These are phyloP conservation scores for Hormaphis cornu DNA, from an alignment of 1,140 invertebrate genomes.

Conservation along the genomic window DNA sequence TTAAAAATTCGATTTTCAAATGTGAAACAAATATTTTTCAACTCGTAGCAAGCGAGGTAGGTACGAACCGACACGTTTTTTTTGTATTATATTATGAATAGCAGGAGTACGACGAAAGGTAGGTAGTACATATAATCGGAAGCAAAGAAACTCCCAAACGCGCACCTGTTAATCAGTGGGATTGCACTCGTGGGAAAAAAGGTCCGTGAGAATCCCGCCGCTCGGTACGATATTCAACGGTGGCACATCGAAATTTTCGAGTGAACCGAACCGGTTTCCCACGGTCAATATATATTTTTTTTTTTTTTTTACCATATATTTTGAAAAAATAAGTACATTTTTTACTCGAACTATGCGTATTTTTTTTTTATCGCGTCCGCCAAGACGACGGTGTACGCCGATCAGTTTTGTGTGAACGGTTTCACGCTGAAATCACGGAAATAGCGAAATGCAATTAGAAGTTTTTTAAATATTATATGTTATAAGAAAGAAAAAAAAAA, in stretches of 20 bases:
- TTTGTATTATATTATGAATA: slow-evolving; percentile 8
- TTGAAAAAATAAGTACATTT: slow-evolving; percentile 3
- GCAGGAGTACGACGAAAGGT: slow-evolving; percentile 16
- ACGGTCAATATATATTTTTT: slow-evolving; percentile 24
- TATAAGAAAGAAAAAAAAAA: no score
- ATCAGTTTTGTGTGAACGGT: no score
- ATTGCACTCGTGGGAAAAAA: slow-evolving; percentile 27
- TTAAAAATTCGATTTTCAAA: no score
- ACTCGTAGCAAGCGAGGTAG: no score
- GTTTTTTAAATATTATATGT: no score
- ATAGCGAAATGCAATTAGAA: no score
- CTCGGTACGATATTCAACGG: slow-evolving; percentile 22
- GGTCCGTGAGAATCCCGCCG: slow-evolving; percentile 22
- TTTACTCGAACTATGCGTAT: background rate
- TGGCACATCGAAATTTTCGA: slow-evolving; percentile 23
- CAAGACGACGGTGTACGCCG: no score
- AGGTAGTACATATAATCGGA: background rate
- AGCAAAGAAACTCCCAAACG: slow-evolving; percentile 27
- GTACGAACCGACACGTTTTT: background rate
- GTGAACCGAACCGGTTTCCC: slow-evolving; percentile 22
- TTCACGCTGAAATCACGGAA: no score
- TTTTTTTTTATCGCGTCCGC: no score
- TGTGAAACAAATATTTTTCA: no score
- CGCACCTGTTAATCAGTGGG: slow-evolving; percentile 25
- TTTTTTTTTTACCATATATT: slow-evolving; percentile 1